Conservation (phyloP, 2,113 vertebrate species). For the Dromas ardeola region DNA sequence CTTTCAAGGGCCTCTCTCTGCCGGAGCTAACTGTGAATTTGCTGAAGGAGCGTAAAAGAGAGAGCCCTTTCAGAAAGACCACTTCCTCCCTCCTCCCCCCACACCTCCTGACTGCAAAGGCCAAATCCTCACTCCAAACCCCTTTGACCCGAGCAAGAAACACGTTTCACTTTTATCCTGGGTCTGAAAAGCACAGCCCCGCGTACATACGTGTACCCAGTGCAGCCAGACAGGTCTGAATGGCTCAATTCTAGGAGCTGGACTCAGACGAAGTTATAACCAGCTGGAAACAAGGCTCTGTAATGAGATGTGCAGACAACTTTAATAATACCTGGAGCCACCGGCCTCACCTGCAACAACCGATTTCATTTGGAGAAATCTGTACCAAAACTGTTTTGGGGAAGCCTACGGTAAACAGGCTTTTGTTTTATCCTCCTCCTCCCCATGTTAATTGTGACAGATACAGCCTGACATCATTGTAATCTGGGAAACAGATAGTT, state of each 20-base stretch:
- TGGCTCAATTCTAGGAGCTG: not conserved
- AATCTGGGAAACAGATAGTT: constrained; percentile 39
- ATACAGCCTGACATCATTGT: constrained; percentile 16
- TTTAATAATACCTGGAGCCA: not conserved
- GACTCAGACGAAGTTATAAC: not conserved
- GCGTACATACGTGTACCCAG: rapidly evolving
- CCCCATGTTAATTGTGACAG: constrained; percentile 12
- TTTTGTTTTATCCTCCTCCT: constrained; percentile 29
- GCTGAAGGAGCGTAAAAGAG: not conserved
- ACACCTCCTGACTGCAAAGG: not conserved
- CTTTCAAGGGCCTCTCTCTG: not conserved
- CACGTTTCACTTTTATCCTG: not conserved
- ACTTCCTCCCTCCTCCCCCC: not conserved
- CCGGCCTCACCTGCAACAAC: not conserved
- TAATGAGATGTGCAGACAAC: not conserved
- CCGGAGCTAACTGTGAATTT: not conserved
- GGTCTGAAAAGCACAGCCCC: not conserved
- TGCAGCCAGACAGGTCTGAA: not conserved
- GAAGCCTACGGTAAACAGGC: not conserved
- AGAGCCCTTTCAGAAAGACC: not conserved
- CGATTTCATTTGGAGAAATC: not conserved
- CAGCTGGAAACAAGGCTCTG: not conserved
- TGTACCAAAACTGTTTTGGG: not conserved
- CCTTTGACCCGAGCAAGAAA: not conserved
- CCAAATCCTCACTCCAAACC: not conserved